Percentiles rank a stretch among this genome's conserved stretches.
Conservation (phyloP, 2,113 vertebrate genomes). For the Labeo catla region DNA sequence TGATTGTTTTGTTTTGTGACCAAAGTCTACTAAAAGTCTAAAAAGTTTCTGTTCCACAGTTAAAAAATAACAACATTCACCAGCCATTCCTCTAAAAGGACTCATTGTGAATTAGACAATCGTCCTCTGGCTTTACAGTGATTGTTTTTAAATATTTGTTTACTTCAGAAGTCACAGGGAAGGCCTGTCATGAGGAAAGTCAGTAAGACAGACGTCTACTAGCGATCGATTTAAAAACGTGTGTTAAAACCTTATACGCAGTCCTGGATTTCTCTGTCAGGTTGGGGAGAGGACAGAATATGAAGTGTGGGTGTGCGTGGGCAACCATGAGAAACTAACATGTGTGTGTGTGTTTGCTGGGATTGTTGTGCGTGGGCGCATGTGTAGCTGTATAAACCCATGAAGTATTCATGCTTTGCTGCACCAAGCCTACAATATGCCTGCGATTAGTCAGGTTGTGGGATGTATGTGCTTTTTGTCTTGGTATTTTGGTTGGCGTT, state of each 20-base stretch:
- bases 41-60: too few species aligned
- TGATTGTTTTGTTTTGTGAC: too few species aligned
- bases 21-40: too few species aligned
- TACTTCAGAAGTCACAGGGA: neutral
- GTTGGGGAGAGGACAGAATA: constrained; percentile 15
- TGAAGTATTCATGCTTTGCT: constrained; percentile 39
- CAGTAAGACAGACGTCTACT: neutral
- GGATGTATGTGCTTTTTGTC: constrained; percentile 37
- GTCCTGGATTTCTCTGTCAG: constrained; percentile 6
- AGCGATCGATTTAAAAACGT: neutral
- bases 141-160: constrained; percentile 8
- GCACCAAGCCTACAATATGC: neutral
- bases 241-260: neutral
- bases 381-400: constrained; percentile 2
- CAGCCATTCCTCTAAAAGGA: neutral
- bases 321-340: constrained; percentile 7
- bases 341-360: constrained; percentile 21
- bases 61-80: neutral
- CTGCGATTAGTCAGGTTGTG: constrained; percentile 35
- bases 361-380: constrained; percentile 18
- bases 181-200: neutral
- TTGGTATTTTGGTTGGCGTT: constrained; percentile 3
- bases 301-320: constrained; percentile 42
- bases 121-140: neutral
- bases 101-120: neutral